phyloP scores from a whole-genome alignment of 2,888 invertebrate species.

The Chrysopilus asiliformis region DNA sequence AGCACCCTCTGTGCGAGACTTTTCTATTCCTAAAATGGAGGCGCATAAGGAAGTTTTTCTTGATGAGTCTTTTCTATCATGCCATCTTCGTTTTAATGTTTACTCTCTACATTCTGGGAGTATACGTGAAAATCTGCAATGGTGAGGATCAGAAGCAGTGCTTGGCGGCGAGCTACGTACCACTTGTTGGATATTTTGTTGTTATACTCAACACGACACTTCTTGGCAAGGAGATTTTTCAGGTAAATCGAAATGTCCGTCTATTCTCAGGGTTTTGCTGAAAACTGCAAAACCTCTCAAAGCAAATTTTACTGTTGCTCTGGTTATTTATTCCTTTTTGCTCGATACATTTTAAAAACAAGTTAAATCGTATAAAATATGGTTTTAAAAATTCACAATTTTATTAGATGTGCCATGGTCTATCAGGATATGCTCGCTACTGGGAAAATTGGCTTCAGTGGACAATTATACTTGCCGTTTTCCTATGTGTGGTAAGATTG shows the following conservation, averaged over 20 bases:
- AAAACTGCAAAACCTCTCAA: too few relatives aligned
- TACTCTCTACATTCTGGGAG: conserved; percentile 56
- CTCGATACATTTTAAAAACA: neutral
- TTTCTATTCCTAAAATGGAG: conserved; percentile 75
- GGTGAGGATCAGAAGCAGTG: conserved; percentile 21
- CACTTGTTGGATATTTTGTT: conserved; percentile 43
- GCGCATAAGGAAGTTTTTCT: conserved; percentile 66
- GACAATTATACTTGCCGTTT: conserved; percentile 58
- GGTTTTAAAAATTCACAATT: conserved; percentile 38
- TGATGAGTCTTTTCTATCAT: conserved; percentile 65
- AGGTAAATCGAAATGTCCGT: too few relatives aligned
- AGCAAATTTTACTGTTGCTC: too few relatives aligned
- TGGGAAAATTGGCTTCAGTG: conserved; percentile 81
- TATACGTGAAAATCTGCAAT: conserved; percentile 29
- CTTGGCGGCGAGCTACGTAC: conserved; percentile 24
- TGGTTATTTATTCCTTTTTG: too few relatives aligned
- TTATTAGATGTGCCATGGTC: conserved; percentile 60
- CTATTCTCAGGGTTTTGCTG: too few relatives aligned
- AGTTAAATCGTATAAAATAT: neutral
- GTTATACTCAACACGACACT: conserved; percentile 50
- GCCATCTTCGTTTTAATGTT: conserved; percentile 60
- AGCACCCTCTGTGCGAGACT: conserved; percentile 74
- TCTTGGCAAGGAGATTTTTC: conserved; percentile 53
- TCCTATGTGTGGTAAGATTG: conserved; percentile 47
- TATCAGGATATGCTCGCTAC: conserved; percentile 56